A percentile compares a stretch with the other conserved stretches of the same genome.
Conservation (phyloP, 2,797 vertebrate species). For the Enteromius viviparus region DNA sequence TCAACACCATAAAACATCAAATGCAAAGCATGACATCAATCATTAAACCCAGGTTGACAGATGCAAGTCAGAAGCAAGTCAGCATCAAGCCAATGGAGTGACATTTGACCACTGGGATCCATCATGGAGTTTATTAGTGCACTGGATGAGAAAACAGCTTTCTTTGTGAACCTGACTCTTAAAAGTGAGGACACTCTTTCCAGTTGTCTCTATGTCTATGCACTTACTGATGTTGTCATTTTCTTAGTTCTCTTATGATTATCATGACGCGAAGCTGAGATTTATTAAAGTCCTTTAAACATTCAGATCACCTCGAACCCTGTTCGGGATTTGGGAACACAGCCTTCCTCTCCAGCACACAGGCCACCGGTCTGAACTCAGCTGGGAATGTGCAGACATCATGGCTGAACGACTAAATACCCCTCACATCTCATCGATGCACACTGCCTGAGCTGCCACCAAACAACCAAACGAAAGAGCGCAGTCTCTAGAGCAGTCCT, state of each 20-base stretch:
- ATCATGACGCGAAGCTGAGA: background rate
- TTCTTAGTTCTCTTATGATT: background rate
- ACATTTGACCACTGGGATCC: conserved; percentile 27
- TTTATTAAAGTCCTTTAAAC: background rate
- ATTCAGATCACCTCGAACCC: background rate
- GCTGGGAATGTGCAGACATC: conserved; percentile 61
- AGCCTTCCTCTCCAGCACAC: conserved; percentile 29
- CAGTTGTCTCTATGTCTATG: background rate
- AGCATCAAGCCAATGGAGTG: conserved; percentile 6
- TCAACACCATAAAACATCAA: background rate
- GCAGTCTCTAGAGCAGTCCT: conserved; percentile 46
- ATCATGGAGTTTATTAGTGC: conserved; percentile 24
- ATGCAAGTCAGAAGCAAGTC: background rate
- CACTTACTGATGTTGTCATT: conserved; percentile 6
- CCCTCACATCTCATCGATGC: conserved; percentile 54
- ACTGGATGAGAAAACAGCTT: conserved; percentile 25
- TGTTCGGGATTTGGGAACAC: background rate
- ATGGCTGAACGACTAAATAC: conserved; percentile 78
- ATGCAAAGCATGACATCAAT: background rate
- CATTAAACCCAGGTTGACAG: background rate
- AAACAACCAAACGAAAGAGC: conserved; percentile 16
- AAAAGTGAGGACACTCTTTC: conserved; percentile 29
- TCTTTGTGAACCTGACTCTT: conserved; percentile 31
- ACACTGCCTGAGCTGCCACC: background rate
- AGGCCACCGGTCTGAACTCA: conserved; percentile 52